Evolutionary conservation across 2,113 vertebrate species (phyloP).

Genomic region (Picathartes gymnocephalus): DNA sequence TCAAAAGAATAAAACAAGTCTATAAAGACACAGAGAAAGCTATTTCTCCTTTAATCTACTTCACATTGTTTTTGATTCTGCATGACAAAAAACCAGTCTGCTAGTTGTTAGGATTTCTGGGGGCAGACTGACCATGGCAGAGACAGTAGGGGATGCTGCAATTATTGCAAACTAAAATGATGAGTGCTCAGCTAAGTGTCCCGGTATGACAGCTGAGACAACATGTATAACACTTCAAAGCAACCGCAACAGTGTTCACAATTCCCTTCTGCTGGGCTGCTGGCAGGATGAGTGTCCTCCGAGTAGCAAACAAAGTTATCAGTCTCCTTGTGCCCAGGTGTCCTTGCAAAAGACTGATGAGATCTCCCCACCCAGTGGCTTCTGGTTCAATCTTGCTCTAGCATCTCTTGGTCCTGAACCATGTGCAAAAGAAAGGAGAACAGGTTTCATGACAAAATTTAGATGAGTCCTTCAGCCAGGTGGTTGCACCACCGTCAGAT

Average conservation of each 20-base stretch:
- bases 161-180: not conserved
- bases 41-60: constrained; percentile 37
- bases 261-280: not conserved
- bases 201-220: not conserved
- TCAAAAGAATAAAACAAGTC: constrained; percentile 31
- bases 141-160: not conserved
- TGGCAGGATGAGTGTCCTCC: not conserved
- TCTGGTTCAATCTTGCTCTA: not conserved
- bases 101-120: not conserved
- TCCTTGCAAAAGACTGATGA: not conserved
- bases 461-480: not conserved
- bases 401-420: not conserved
- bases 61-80: constrained; percentile 17
- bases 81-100: not conserved
- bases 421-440: not conserved
- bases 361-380: not conserved
- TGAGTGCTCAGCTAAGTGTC: not conserved
- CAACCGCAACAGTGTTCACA: not conserved
- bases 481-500: not conserved
- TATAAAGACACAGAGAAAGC: not conserved
- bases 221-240: not conserved
- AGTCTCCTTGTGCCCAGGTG: not conserved
- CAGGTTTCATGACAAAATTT: not conserved
- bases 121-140: constrained; percentile 4
- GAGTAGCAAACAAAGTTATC: not conserved